Percentiles rank a stretch among this genome's conserved stretches.
Evolutionary conservation across 2,797 vertebrate genomes (phyloP).

Genomic region (Pangasius mekongensis): DNA sequence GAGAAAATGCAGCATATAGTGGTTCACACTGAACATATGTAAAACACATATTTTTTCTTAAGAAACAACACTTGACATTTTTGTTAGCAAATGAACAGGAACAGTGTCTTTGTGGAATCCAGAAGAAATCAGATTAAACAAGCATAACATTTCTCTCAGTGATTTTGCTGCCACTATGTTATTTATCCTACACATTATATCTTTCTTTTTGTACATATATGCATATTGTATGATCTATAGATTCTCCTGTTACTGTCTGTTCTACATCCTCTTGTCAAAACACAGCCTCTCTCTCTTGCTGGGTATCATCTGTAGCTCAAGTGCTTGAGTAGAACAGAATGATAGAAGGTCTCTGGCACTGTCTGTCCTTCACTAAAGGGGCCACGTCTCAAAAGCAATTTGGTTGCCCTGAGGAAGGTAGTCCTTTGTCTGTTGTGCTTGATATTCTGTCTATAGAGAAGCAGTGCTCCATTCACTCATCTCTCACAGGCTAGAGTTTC

Average conservation of each 20-base stretch:
- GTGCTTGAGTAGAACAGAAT: constrained; percentile 28
- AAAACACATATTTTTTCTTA: background rate
- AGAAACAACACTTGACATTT: background rate
- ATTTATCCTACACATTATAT: background rate
- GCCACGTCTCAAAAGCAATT: constrained; percentile 44
- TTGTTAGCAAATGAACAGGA: background rate
- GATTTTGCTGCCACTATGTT: background rate
- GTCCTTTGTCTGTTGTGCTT: constrained; percentile 23
- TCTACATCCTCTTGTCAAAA: background rate
- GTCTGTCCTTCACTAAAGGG: constrained; percentile 46
- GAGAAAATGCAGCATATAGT: constrained; percentile 39
- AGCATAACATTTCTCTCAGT: background rate
- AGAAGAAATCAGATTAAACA: background rate
- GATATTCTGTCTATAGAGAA: constrained; percentile 33
- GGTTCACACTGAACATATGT: constrained; percentile 3
- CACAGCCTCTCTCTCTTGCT: background rate
- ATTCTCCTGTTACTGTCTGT: background rate
- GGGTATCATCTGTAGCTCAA: constrained; percentile 11
- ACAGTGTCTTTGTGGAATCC: background rate
- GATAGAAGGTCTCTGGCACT: constrained; percentile 34
- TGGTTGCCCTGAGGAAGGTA: constrained; percentile 21
- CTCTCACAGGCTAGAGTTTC: constrained; percentile 20
- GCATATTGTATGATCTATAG: background rate
- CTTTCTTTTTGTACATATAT: background rate
- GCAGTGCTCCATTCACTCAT: constrained; percentile 25